Evolutionary conservation across 2,113 vertebrate species (phyloP).

Genomic region (Marmota monax): DNA sequence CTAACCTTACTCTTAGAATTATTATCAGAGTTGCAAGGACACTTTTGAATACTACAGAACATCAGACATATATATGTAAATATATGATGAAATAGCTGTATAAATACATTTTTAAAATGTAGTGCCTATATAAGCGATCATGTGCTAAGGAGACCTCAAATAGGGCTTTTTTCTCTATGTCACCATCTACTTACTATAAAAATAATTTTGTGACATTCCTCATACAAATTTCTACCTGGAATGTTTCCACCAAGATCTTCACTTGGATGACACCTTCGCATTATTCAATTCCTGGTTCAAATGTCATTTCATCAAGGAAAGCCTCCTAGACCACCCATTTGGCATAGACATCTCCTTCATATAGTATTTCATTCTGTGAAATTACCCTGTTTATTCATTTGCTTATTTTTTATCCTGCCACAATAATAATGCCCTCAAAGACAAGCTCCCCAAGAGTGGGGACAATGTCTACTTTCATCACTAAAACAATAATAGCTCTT

Average conservation of each 20-base stretch:
- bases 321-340: background rate
- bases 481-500: background rate
- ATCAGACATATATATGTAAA: background rate
- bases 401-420: background rate
- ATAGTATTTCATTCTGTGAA: background rate
- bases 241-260: background rate
- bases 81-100: slow-evolving; percentile 11
- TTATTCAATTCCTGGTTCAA: background rate
- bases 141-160: background rate
- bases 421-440: background rate
- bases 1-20: slow-evolving; percentile 69
- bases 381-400: background rate
- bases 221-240: background rate
- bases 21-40: slow-evolving; percentile 54
- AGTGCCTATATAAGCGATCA: background rate
- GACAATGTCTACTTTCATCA: background rate
- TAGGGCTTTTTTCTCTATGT: background rate
- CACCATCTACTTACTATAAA: background rate
- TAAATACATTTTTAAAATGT: slow-evolving; percentile 18
- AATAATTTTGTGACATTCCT: background rate
- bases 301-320: background rate
- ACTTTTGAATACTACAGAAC: slow-evolving; percentile 69
- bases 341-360: background rate
- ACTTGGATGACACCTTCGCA: background rate
- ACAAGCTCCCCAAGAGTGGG: background rate